Evolutionary conservation across 2,888 invertebrate genomes (phyloP), one percentile per base, ranked within the genome.

Genomic region (Brassicogethes aeneus): DNA sequence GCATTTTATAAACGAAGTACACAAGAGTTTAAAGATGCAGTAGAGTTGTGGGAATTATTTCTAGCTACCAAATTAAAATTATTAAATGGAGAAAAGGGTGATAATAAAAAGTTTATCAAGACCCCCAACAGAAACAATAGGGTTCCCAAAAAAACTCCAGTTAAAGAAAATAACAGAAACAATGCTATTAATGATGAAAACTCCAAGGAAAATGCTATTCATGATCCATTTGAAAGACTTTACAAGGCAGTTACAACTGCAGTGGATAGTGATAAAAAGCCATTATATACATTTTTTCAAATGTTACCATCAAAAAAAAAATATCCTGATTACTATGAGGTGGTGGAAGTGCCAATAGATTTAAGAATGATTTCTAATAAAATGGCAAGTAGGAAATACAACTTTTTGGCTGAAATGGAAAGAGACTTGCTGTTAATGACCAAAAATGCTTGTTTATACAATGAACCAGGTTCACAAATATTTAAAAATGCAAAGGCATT

Each of bases 381-480:
- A 68, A 89, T 97, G 39, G 90, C 91, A 68, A 81, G 81, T 42
- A 82, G 80, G 39, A 82, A 85, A 40, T 99, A 97, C 62, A 70
- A 73, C 0, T 77, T 71, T 47, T 65, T 97, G 23, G 71, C 72
- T 34, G 92, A 94, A 40, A 74, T 99, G 73, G 95, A 95, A 65
- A 82, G 81, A 46, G 97, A 99, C 72, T 69, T 99, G 30, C 66
- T 85, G 49, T 72, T 89, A 39, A 90, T 99, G 87, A 88, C 89
- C 36, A 83, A 86, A 51, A 99, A 99, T 68, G 97, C 97, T 0
- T 95, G 94, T 62, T 74, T 81, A 13, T 99, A 94, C 62, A 97
- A 97, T 65, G 96, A 96, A 61, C 93, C 97, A 0, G 93, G 93
- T 2, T 95, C 95, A 10, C 85, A 86, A 63, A 95, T 97, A 54